Percentiles rank a stretch among this genome's conserved stretches.
Conservation (phyloP, 2,113 vertebrate species). For the Leuciscus idus region DNA sequence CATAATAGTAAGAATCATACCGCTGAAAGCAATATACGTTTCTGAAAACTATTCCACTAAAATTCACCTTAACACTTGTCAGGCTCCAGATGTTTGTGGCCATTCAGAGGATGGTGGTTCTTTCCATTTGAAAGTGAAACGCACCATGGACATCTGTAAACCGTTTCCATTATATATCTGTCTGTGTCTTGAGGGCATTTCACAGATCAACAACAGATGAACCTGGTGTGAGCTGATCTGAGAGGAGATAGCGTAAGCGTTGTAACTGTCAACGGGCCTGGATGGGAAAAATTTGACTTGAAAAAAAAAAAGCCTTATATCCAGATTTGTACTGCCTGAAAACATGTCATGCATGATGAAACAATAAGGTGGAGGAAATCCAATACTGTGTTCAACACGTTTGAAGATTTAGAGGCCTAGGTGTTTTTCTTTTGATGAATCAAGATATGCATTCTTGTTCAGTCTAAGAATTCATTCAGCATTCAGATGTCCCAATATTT, state of each 20-base stretch:
- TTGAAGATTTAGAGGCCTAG: slow-evolving; percentile 44
- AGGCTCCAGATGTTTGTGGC: slow-evolving; percentile 19
- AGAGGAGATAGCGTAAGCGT: slow-evolving; percentile 9
- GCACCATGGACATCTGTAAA: slow-evolving; percentile 35
- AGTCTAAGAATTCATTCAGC: slow-evolving; percentile 34
- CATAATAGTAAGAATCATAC: background rate
- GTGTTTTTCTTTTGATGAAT: slow-evolving; percentile 41
- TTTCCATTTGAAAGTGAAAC: slow-evolving; percentile 22
- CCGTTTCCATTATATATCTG: slow-evolving; percentile 17
- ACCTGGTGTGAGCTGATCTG: slow-evolving; percentile 29
- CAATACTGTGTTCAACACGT: slow-evolving; percentile 40
- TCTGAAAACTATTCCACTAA: background rate
- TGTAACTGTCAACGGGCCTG: slow-evolving; percentile 29
- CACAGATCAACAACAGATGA: slow-evolving; percentile 39
- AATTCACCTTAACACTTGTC: background rate
- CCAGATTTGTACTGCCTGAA: slow-evolving; percentile 33
- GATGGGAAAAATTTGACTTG: slow-evolving; percentile 18
- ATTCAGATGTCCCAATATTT: background rate
- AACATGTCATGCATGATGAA: slow-evolving; percentile 35
- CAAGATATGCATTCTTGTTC: slow-evolving; percentile 45
- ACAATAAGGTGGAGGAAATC: slow-evolving; percentile 50
- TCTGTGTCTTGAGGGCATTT: slow-evolving; percentile 25
- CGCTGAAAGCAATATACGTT: background rate
- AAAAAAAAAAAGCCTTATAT: background rate
- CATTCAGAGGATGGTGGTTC: slow-evolving; percentile 16